Conservation (phyloP, 2,888 invertebrate genomes). For the Laothoe populi region DNA sequence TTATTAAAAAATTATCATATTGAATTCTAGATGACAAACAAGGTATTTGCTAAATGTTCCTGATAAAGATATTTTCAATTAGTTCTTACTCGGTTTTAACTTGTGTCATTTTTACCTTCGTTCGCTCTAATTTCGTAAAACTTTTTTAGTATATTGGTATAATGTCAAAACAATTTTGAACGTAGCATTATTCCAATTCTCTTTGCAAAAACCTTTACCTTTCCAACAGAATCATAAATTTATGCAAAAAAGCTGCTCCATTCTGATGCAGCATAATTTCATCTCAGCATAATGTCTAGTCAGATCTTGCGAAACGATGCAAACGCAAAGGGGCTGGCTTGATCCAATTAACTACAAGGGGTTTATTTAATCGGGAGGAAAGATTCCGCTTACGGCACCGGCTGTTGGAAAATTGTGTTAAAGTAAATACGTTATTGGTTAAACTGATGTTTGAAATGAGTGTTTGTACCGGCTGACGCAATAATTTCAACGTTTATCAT, state of each 20-base stretch:
- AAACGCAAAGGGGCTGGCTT: constrained; percentile 30
- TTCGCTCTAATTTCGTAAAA: too few relatives aligned
- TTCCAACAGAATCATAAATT: neutral
- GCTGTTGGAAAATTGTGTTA: constrained; percentile 14
- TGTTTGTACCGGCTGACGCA: neutral
- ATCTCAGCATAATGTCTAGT: constrained; percentile 27
- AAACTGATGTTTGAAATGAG: too few relatives aligned
- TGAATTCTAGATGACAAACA: too few relatives aligned
- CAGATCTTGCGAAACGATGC: constrained; percentile 28
- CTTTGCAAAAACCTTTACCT: neutral
- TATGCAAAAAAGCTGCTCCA: neutral
- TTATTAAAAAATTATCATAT: too few relatives aligned
- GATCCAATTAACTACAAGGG: constrained; percentile 29
- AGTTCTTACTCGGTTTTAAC: too few relatives aligned
- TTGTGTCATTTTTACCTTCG: too few relatives aligned
- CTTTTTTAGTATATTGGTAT: too few relatives aligned
- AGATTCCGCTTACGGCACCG: constrained; percentile 29
- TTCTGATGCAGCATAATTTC: constrained; percentile 5
- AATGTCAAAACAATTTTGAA: too few relatives aligned
- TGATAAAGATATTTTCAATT: too few relatives aligned
- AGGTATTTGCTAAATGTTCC: too few relatives aligned
- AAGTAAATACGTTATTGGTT: neutral
- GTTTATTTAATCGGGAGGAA: constrained; percentile 36
- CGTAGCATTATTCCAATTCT: too few relatives aligned
- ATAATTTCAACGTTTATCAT: neutral